Evolutionary conservation across 1,140 invertebrate genomes (phyloP), one percentile per base, ranked within the genome.

Genomic region (Drosophila punjabiensis): DNA sequence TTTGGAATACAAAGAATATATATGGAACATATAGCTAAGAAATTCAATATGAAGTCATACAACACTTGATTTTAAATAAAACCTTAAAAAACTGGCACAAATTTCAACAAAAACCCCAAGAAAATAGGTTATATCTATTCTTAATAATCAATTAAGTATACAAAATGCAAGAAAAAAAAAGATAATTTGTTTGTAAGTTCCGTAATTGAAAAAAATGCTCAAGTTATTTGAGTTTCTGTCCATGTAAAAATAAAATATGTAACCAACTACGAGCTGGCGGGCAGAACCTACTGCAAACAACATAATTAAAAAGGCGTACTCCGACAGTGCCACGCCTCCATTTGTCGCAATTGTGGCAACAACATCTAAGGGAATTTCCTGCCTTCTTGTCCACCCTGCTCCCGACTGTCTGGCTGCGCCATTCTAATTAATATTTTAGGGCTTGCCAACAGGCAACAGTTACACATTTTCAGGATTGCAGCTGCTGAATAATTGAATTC

Each of bases 371-470:
- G 53, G 59, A 53, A 39, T 56, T 53, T 74, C 66, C 56, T 53
- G 55, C 33, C 24, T 28, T 37, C 28, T 10, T 11, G 20, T 33
- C 30, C 43, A 9, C n/a, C 16, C 16, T 39, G 50, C 20, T 1
- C 35, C 35, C 20, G 37, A 4, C 45, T 30, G 43, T 55, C 76
- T 76, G 83, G 81, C 82, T 82, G 66, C 45, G 70, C 28, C 76
- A 68, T 62, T 87, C 81, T 89, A 89, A 89, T 87, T 89, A 89
- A 81, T 87, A 87, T 84, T 87, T 89, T 84, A 89, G 70, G 70
- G 58, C 56, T 50, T 56, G 58, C 66, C 64, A 80, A 73, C 80
- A 74, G 76, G 60, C 83, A 71, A 71, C 67, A 66, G 73, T 74
- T 75, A 66, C 75, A 79, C 66, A 78, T 76, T 74, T 80, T 56